These are phyloP conservation scores for Cetoscarus ocellatus DNA, from an alignment of 2,797 vertebrate species.

Conservation along the genomic window DNA sequence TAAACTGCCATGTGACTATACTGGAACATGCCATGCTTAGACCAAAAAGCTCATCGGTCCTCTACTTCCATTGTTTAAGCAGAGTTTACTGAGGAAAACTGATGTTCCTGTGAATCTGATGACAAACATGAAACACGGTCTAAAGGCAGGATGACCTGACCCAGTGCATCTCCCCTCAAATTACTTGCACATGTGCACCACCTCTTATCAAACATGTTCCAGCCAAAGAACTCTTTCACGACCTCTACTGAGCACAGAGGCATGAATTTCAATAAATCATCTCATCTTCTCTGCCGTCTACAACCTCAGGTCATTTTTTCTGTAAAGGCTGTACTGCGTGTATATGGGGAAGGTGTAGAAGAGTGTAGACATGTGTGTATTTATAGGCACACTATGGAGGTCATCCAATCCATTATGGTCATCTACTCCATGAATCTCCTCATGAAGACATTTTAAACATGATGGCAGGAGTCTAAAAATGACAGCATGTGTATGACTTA, in stretches of 20 bases:
- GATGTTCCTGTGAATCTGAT: constrained; percentile 10
- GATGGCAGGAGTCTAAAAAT: constrained; percentile 22
- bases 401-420: constrained; percentile 25
- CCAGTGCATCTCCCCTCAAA: constrained; percentile 38
- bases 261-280: constrained; percentile 28
- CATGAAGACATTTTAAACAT: constrained; percentile 39
- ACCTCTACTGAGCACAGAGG: constrained; percentile 58
- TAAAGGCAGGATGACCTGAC: constrained; percentile 47
- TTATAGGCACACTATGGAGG: constrained; percentile 26
- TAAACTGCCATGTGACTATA: neutral
- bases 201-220: constrained; percentile 55
- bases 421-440: constrained; percentile 38
- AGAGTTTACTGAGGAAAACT: constrained; percentile 8
- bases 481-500: constrained; percentile 63
- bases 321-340: constrained; percentile 40
- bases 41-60: neutral
- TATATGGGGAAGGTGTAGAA: constrained; percentile 1
- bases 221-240: constrained; percentile 44
- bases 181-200: constrained; percentile 31
- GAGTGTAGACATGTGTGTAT: neutral
- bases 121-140: constrained; percentile 58
- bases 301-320: constrained; percentile 29
- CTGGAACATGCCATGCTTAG: constrained; percentile 1
- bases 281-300: constrained; percentile 4
- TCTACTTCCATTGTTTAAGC: neutral